Percentiles rank a stretch among this genome's conserved stretches.
Conservation (phyloP, 2,113 vertebrate genomes). For the Ardeotis arabs region DNA sequence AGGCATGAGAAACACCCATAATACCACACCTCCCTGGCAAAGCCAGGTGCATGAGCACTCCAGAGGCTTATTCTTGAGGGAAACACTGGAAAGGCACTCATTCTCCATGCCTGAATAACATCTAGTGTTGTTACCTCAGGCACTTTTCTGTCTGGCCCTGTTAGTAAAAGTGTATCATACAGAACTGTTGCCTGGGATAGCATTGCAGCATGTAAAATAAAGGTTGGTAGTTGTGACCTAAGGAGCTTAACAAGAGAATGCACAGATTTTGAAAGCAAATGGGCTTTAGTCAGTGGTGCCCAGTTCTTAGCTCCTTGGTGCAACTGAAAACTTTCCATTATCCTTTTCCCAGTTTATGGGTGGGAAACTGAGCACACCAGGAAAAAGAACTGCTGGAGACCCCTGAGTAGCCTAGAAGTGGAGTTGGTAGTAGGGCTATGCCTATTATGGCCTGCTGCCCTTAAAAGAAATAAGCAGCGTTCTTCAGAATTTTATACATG, state of each 20-base stretch:
- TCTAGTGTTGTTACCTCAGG: constrained; percentile 18
- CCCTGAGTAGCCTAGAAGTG: background rate
- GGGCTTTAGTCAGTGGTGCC: background rate
- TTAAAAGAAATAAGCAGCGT: background rate
- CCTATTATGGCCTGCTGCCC: background rate
- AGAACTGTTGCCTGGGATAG: background rate
- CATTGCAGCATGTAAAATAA: background rate
- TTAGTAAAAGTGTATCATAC: background rate
- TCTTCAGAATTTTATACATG: background rate
- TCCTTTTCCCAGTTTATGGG: background rate
- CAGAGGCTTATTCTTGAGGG: constrained; percentile 36
- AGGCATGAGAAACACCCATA: constrained; percentile 44
- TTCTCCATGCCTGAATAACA: constrained; percentile 51
- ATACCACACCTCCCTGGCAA: constrained; percentile 37
- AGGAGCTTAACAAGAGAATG: background rate
- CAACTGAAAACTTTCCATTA: background rate
- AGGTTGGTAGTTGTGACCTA: background rate
- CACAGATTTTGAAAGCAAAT: background rate
- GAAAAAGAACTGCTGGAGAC: background rate
- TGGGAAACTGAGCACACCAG: background rate
- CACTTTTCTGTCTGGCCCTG: constrained; percentile 30
- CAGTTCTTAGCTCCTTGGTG: background rate
- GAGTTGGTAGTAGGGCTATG: background rate
- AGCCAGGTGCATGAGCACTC: constrained; percentile 43
- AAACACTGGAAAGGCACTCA: constrained; percentile 24